Base-by-base conservation (phyloP, 2,888 invertebrate genomes). In the Podotricha telesiphe region DNA sequence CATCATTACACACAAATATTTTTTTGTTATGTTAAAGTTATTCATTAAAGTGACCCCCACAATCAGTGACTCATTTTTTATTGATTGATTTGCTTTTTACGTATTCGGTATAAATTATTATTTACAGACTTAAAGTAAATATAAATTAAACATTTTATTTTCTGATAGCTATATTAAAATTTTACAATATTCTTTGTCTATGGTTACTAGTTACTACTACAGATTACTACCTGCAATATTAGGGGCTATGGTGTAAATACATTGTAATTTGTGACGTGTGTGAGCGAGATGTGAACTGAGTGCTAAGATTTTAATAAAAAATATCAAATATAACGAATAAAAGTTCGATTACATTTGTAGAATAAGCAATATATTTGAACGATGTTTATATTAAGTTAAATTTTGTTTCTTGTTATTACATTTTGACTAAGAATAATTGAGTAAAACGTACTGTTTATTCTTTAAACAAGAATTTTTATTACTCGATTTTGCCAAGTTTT, bases 251-350 rank as follows among this genome's bases (percentile, higher is more conserved):
- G 73, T 67, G 63, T 58, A 45, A 68, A 65, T 67, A 61, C 28
- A 67, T 51, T 67, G 59, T 61, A 71, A 34, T 62, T 69, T 77
- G 78, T 80, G 79, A 80, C 78, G 81, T 80, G 78, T 79, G 78
- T 78, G 81, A 82, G 80, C 79, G 84, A 80, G 81, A 82, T 85
- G 82, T 81, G 81, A 83, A 80, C 83, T 81, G 81, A 83, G 82
- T 87, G 86, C 89, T 89, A 86, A 88, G 86, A 83, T 83, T 80
- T 82, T 79, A 77, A 79, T 76, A 78, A 79, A 80, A 69, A 66
- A 53, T 61, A 55, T 42, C 58, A 68, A 70, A 70, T 58, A 61
- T 34, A 56, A 28, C 61, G 47, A 65, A 69, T 56, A 68, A 55
- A 55, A 40, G 40, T 63, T 61, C 22, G 59, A 65, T 53, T 68